phyloP scores from a whole-genome alignment of 2,113 vertebrate species.

The Rhipidura dahli region DNA sequence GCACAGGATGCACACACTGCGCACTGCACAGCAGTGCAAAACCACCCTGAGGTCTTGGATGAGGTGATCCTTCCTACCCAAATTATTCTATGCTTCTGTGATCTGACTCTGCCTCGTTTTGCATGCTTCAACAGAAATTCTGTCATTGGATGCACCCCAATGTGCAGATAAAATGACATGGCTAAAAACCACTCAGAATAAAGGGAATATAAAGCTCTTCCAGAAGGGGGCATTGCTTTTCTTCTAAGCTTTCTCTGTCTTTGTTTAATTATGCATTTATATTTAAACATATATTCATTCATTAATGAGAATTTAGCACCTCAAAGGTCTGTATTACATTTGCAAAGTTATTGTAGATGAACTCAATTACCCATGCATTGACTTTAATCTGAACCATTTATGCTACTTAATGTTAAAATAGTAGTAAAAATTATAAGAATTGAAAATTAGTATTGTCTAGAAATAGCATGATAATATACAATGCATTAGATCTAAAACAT shows the following conservation, averaged over 20 bases:
- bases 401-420: background rate
- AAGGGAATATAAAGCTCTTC: background rate
- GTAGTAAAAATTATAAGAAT: background rate
- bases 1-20: background rate
- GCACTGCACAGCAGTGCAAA: background rate
- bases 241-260: background rate
- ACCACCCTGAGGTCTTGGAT: background rate
- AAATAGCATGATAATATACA: background rate
- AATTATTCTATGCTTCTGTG: background rate
- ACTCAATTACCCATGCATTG: background rate
- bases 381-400: slow-evolving; percentile 33
- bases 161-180: background rate
- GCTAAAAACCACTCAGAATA: background rate
- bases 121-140: background rate
- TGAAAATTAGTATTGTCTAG: background rate
- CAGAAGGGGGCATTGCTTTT: slow-evolving; percentile 12
- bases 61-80: background rate
- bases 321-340: background rate
- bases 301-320: slow-evolving; percentile 5
- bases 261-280: background rate
- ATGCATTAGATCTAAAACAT: slow-evolving; percentile 1
- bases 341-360: background rate
- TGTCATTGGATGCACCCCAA: background rate
- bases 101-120: background rate
- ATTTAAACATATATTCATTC: slow-evolving; percentile 2